phyloP scores from a whole-genome alignment of 2,113 vertebrate species.

The Pterocles burchelli region DNA sequence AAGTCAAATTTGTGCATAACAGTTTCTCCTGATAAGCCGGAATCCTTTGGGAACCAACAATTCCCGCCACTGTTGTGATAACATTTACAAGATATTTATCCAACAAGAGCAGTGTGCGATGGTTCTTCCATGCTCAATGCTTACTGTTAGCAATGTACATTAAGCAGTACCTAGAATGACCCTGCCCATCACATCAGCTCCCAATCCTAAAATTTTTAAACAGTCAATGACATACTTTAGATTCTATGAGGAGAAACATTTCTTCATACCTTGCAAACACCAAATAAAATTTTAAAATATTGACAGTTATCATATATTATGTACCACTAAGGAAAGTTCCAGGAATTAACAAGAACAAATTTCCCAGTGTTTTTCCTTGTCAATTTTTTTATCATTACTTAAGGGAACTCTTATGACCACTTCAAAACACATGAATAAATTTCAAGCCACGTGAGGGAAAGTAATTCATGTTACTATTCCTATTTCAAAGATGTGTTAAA shows the following conservation, averaged over 20 bases:
- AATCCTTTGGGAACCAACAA: neutral
- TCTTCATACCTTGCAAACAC: neutral
- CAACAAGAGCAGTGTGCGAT: neutral
- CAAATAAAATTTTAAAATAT: neutral
- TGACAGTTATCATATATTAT: neutral
- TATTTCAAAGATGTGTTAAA: neutral
- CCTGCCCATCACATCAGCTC: neutral
- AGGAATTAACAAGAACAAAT: neutral
- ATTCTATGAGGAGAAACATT: neutral
- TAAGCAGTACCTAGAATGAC: neutral
- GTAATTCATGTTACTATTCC: neutral
- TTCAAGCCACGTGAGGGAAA: neutral
- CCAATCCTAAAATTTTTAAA: neutral
- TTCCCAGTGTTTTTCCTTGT: fast-evolving
- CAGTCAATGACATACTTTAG: neutral
- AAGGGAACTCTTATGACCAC: neutral
- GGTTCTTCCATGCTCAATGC: neutral
- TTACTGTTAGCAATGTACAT: neutral
- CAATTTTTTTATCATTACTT: neutral
- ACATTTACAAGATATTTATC: neutral
- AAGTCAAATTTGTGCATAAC: neutral
- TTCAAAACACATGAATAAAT: neutral
- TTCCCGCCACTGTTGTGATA: neutral
- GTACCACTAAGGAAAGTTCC: neutral
- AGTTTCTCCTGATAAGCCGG: neutral